These are phyloP conservation scores for Chironex yamaguchii DNA, from an alignment of 30 jellyfish, hydroid and myxozoan genomes.

Conservation along the genomic window DNA sequence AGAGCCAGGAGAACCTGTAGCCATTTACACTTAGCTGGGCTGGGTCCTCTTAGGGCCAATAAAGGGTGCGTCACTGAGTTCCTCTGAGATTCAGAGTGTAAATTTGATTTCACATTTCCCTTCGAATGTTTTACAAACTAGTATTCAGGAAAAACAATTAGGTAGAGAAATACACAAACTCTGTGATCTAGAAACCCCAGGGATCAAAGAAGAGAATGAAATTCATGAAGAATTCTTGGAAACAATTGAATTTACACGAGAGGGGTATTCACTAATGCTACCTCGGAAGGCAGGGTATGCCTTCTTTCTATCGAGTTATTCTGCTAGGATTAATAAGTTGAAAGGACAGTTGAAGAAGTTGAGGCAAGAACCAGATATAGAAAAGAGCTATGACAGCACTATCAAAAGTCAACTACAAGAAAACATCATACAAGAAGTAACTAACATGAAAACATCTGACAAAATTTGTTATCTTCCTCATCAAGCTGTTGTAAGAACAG, in stretches of 20 bases:
- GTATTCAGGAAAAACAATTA: not conserved
- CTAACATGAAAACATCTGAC: not conserved
- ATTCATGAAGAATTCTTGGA: not conserved
- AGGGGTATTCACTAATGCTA: not conserved
- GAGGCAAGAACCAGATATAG: conserved; percentile 27
- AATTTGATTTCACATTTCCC: not conserved
- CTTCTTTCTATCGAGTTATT: not conserved
- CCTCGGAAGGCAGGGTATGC: no score
- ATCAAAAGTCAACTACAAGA: conserved; percentile 5
- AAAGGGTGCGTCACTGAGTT: conserved; percentile 13
- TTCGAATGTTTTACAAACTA: not conserved
- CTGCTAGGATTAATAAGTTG: conserved; percentile 24
- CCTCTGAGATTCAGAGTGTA: not conserved
- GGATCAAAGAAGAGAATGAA: no score
- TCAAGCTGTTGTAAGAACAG: not conserved
- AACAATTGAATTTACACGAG: not conserved
- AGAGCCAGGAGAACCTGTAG: conserved; percentile 50
- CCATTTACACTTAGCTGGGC: conserved; percentile 29
- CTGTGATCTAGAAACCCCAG: no score
- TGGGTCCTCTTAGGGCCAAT: conserved; percentile 16
- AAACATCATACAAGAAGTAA: no score
- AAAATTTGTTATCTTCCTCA: conserved; percentile 36
- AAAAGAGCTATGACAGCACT: conserved; percentile 14
- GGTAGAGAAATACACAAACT: no score
- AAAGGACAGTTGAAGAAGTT: conserved; percentile 5